Base-by-base conservation (phyloP, 2,888 invertebrate genomes). In the Homarus gammarus region DNA sequence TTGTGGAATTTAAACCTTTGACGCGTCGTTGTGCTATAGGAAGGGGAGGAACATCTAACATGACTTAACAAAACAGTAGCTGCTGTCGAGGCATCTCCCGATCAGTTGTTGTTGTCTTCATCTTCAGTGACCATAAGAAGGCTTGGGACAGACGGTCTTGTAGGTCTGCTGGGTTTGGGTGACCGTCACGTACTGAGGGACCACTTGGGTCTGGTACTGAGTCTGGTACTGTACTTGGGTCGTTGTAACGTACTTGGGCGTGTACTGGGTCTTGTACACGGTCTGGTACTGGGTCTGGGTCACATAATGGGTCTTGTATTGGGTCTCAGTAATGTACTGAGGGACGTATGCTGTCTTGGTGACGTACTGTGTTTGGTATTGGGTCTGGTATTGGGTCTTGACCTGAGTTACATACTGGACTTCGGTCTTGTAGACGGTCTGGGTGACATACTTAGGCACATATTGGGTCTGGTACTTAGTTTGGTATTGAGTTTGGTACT, bases 281-380 rank as follows among this genome's bases (percentile, higher is more conserved):
- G 72, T n/a, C 83, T 91, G 87, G 84, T 90, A 90, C 78, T 87
- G 51, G 27, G 87, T 73, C 36, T 84, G 27, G 33, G 87, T 90
- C n/a, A 78, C 72, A 81, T 87, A 90, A n/a, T 64, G 44, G 31
- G 87, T 84, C 12, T 87, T 75, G 84, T 90, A 91, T 8, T 49
- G 31, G 12, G 87, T 84, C n/a, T 91, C 81, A 2, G 91, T 91
- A 68, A 87, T 72, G 89, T 91, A 91, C 51, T 86, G 88, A 18
- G 89, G 82, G 18, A 89, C 89, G 73, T 91, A 91, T 38, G 89
- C 78, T 27, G 89, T 79, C 38, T 83, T 68, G 40, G 91, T 89
- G 72, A 91, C 85, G 89, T 91, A 91, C 79, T 91, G 70, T n/a
- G 91, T 84, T 33, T 89, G 75, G 84, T 91, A 91, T 61, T 83